phyloP scores from a whole-genome alignment of 2,888 invertebrate species.

The Mythimna lalbum region DNA sequence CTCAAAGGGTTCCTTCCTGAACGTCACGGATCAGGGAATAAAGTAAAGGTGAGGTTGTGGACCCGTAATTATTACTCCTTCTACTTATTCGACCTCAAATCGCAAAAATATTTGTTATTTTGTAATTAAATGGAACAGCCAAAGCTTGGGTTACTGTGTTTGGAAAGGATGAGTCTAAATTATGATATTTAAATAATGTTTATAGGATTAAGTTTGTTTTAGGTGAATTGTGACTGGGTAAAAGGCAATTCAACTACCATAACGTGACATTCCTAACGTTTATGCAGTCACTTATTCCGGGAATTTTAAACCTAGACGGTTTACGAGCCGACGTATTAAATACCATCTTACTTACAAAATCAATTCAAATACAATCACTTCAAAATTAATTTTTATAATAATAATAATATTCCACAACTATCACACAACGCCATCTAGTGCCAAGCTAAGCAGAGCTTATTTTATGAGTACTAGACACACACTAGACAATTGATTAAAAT shows the following conservation, averaged over 20 bases:
- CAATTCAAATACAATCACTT: not conserved
- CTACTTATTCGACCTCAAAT: slow-evolving; percentile 24
- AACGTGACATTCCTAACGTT: not conserved
- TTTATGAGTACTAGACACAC: no score
- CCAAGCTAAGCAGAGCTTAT: no score
- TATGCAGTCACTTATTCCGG: not conserved
- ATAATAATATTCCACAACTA: no score
- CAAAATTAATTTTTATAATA: not conserved
- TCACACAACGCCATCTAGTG: no score
- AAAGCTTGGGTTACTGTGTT: not conserved
- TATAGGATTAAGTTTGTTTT: slow-evolving; percentile 19
- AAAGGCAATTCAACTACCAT: not conserved
- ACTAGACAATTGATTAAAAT: no score
- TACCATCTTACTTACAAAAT: no score
- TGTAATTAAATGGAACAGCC: not conserved
- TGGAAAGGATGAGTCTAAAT: slow-evolving; percentile 20
- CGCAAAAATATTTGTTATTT: slow-evolving; percentile 18
- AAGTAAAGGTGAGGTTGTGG: slow-evolving; percentile 32
- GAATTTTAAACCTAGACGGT: no score
- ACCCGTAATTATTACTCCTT: slow-evolving; percentile 26
- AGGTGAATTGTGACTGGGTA: not conserved
- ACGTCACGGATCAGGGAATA: slow-evolving; percentile 47
- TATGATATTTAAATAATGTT: not conserved
- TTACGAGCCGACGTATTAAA: no score
- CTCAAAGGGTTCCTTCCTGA: slow-evolving; percentile 46